Evolutionary conservation across 2,888 invertebrate species (phyloP), one percentile per base, ranked within the genome.

Genomic region (Alentia gelatinosa): DNA sequence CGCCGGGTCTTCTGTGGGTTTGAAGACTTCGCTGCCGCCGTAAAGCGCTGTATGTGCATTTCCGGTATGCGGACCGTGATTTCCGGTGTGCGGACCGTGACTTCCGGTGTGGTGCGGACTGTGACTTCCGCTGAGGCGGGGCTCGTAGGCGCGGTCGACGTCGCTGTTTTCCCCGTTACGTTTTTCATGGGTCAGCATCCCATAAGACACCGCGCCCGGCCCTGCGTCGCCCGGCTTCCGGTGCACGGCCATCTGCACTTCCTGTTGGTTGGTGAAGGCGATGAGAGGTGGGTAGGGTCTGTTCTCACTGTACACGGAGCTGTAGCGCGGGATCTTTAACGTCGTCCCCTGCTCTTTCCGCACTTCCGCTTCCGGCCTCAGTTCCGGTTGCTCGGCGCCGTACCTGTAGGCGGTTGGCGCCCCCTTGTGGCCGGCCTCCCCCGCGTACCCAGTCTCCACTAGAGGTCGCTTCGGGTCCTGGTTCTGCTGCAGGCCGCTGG

Each of bases 281-380:
- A 5, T 9, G 26, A 63, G 33, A 30, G 26, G 26, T 33, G 19
- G n/a, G 19, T 74, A 74, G 30, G 1, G 74, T 33, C 74, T 47
- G n/a, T n/a, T n/a, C 9, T 5, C 63, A 33, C 33, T 15, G 79
- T 37, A 79, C 23, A 39, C n/a, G 79, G 79, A 15, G 39, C 23
- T 79, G 79, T 79, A 79, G 39, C 37, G 79, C 1, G 79, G 79
- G 79, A 79, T 79, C n/a, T 79, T 79, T 7, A 79, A 23, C 7
- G 39, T 35, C 19, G 79, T 4, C 15, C 33, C 75, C 1, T 35
- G 37, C 37, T 79, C 79, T n/a, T 79, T 79, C 26, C 39, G 1
- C 12, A 35, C 35, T 0, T 79, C 79, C 35, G 39, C 35, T 1
- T 79, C 79, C 1, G 3, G 7, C 12, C 1, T 37, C 35, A 74